Evolutionary conservation across 2,888 invertebrate species (phyloP).

Genomic region (Marronus borbonicus): DNA sequence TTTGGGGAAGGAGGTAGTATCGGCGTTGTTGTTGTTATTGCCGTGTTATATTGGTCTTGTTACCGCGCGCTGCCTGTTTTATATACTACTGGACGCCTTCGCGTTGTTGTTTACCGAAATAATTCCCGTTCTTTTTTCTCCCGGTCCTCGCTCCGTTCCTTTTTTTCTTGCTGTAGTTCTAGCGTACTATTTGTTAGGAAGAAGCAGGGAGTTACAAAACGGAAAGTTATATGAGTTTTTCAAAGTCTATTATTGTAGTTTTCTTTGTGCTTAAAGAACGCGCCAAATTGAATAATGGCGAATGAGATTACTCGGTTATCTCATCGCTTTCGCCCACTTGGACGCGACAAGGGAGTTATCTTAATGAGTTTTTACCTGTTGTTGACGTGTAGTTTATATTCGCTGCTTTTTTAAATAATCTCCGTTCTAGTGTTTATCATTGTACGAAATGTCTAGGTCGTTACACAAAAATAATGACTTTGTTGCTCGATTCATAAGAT

Average conservation of each 20-base stretch:
- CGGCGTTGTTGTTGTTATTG: neutral
- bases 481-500: too few relatives aligned
- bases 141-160: too few relatives aligned
- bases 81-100: too few relatives aligned
- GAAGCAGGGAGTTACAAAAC: neutral
- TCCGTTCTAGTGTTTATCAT: too few relatives aligned
- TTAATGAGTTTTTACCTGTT: conserved; percentile 6
- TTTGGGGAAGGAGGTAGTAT: conserved; percentile 1
- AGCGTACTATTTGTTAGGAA: neutral
- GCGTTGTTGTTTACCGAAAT: neutral
- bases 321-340: neutral
- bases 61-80: too few relatives aligned
- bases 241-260: neutral
- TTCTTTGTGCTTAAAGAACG: neutral
- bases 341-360: neutral
- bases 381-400: neutral
- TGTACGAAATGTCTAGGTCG: too few relatives aligned
- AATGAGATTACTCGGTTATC: conserved; percentile 7
- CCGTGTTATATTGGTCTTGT: neutral
- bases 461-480: too few relatives aligned
- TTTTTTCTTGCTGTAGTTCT: too few relatives aligned
- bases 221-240: conserved; percentile 18
- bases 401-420: too few relatives aligned
- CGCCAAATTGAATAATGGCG: conserved; percentile 2
- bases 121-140: neutral